Conservation (phyloP, 2,888 invertebrate species). For the Ennomos quercinarius region DNA sequence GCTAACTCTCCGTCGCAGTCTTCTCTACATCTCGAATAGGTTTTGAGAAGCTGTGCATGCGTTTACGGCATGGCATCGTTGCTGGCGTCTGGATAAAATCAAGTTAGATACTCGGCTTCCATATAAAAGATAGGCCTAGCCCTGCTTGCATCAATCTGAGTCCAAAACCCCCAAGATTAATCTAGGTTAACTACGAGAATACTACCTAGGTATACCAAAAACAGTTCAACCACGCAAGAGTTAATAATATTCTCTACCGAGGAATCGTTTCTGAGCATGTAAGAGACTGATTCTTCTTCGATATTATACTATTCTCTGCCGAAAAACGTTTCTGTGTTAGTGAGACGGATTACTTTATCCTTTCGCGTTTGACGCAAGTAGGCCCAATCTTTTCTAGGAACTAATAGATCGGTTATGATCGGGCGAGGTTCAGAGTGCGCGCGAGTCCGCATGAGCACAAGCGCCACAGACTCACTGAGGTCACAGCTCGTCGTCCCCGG, state of each 20-base stretch:
- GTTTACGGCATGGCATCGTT: slow-evolving; percentile 34
- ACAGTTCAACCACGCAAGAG: too few species aligned
- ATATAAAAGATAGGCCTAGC: not conserved
- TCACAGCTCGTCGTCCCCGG: slow-evolving; percentile 75
- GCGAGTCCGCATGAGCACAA: slow-evolving; percentile 10
- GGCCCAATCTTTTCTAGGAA: not conserved
- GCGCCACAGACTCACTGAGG: slow-evolving; percentile 26
- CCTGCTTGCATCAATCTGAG: too few species aligned
- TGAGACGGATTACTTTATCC: too few species aligned
- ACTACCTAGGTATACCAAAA: too few species aligned
- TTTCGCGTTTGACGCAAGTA: too few species aligned
- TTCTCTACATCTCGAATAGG: slow-evolving; percentile 1
- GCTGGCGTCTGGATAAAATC: slow-evolving; percentile 31
- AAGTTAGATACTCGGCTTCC: not conserved
- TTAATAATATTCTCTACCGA: too few species aligned
- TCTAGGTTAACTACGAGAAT: too few species aligned
- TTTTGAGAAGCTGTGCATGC: slow-evolving; percentile 28
- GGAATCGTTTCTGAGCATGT: too few species aligned
- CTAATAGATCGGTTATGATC: not conserved
- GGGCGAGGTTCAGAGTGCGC: slow-evolving; percentile 13
- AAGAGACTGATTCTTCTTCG: too few species aligned
- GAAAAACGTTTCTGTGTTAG: too few species aligned
- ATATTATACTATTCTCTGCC: too few species aligned
- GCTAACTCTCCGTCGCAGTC: slow-evolving; percentile 12
- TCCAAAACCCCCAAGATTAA: too few species aligned